Conservation (phyloP, 2,888 invertebrate genomes). For the Alcis repandata region DNA sequence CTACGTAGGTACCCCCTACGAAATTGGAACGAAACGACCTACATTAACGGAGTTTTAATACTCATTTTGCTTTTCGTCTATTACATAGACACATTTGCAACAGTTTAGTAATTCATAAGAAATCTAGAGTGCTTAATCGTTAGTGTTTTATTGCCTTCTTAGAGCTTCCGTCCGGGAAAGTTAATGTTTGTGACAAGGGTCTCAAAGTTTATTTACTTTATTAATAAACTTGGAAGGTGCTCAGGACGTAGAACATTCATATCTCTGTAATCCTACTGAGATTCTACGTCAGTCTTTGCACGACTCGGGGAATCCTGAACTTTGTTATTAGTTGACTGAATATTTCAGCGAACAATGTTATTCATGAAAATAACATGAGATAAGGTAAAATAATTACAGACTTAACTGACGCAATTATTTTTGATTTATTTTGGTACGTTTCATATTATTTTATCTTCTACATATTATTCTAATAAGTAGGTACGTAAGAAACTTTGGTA, state of each 20-base stretch:
- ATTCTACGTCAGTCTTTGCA: slow-evolving; percentile 25
- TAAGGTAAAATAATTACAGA: background rate
- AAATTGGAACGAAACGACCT: background rate
- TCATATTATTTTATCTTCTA: too few relatives aligned
- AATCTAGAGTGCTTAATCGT: background rate
- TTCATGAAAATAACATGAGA: slow-evolving; percentile 1
- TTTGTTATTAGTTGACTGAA: slow-evolving; percentile 31
- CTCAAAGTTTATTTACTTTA: slow-evolving; percentile 17
- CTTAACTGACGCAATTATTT: too few relatives aligned
- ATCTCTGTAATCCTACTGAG: slow-evolving; percentile 26
- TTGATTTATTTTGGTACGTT: too few relatives aligned
- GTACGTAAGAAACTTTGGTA: too few relatives aligned
- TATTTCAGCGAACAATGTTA: slow-evolving; percentile 12
- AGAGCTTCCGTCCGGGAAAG: slow-evolving; percentile 1
- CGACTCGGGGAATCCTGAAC: slow-evolving; percentile 24
- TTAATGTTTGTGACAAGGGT: slow-evolving; percentile 15
- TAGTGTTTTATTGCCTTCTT: background rate
- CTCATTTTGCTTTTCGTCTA: background rate
- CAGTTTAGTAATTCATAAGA: background rate
- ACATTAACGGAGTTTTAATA: background rate
- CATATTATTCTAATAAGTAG: too few relatives aligned
- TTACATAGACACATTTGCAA: background rate
- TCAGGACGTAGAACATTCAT: slow-evolving; percentile 16
- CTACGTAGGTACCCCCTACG: background rate
- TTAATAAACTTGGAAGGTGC: slow-evolving; percentile 27